Evolutionary conservation across 2,888 invertebrate genomes (phyloP).

Genomic region (Drosophila anomalata): DNA sequence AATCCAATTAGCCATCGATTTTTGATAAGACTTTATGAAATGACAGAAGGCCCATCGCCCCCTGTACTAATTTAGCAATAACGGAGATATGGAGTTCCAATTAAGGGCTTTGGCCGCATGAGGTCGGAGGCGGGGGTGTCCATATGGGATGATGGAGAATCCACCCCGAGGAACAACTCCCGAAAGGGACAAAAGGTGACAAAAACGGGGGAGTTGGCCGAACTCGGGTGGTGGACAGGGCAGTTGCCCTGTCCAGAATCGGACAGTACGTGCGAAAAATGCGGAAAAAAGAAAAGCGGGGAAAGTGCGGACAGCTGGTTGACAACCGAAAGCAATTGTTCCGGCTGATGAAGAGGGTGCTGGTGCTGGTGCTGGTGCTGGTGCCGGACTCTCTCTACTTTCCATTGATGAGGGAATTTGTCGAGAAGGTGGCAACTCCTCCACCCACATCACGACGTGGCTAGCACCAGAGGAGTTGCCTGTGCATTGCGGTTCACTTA

Average conservation of each 20-base stretch:
- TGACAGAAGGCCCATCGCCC: conserved; percentile 32
- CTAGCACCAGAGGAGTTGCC: conserved; percentile 43
- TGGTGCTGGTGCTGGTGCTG: background rate
- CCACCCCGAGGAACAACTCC: conserved; percentile 21
- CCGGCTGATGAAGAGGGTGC: conserved; percentile 46
- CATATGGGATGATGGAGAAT: conserved; percentile 5
- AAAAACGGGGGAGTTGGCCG: conserved; percentile 19
- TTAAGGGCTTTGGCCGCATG: conserved; percentile 64
- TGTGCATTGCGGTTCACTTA: conserved; percentile 62
- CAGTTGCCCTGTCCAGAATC: conserved; percentile 12
- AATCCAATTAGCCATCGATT: conserved; percentile 70
- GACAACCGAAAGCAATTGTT: conserved; percentile 62
- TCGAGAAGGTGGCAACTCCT: conserved; percentile 19
- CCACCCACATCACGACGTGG: conserved; percentile 60
- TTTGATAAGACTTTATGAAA: conserved; percentile 60
- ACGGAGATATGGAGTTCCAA: conserved; percentile 36
- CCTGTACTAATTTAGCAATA: conserved; percentile 38
- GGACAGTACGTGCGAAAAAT: conserved; percentile 74
- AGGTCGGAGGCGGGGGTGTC: conserved; percentile 34
- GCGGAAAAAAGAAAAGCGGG: conserved; percentile 58
- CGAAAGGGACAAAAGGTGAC: conserved; percentile 50
- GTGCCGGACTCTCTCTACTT: background rate
- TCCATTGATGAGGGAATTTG: conserved; percentile 24
- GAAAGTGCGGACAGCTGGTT: conserved; percentile 73
- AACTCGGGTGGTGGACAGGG: background rate